Evolutionary conservation across 2,888 invertebrate genomes (phyloP).

Genomic region (Argynnis bischoffii): DNA sequence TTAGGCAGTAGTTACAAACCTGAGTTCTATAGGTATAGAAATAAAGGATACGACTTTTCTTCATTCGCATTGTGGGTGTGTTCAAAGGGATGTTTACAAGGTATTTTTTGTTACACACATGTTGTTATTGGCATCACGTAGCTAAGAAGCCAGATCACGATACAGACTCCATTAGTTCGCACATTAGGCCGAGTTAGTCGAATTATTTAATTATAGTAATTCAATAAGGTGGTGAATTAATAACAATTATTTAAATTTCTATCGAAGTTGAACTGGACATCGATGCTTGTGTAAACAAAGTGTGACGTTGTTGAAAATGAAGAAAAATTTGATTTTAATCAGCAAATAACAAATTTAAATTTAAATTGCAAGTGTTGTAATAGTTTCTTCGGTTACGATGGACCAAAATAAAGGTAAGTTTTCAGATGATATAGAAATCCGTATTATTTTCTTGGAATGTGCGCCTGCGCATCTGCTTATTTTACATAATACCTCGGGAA

Average conservation of each 20-base stretch:
- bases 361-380: constrained; percentile 10
- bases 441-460: neutral
- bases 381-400: constrained; percentile 47
- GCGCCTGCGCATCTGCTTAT: neutral
- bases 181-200: constrained; percentile 79
- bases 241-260: constrained; percentile 67
- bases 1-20: constrained; percentile 40
- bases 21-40: constrained; percentile 42
- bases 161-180: constrained; percentile 79
- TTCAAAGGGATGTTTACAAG: constrained; percentile 53
- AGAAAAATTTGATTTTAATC: constrained; percentile 9
- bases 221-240: constrained; percentile 78
- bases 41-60: constrained; percentile 48
- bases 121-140: constrained; percentile 58
- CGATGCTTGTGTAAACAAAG: constrained; percentile 57
- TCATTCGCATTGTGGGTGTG: constrained; percentile 54
- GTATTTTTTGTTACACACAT: constrained; percentile 69
- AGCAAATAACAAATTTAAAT: neutral
- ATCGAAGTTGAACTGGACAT: constrained; percentile 58
- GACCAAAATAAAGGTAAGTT: constrained; percentile 71
- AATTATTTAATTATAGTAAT: constrained; percentile 82
- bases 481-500: too few species aligned
- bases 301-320: constrained; percentile 54
- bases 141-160: constrained; percentile 71
- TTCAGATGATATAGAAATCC: neutral